Base-by-base conservation (phyloP, 2,797 vertebrate genomes). In the Sus cebifrons region DNA sequence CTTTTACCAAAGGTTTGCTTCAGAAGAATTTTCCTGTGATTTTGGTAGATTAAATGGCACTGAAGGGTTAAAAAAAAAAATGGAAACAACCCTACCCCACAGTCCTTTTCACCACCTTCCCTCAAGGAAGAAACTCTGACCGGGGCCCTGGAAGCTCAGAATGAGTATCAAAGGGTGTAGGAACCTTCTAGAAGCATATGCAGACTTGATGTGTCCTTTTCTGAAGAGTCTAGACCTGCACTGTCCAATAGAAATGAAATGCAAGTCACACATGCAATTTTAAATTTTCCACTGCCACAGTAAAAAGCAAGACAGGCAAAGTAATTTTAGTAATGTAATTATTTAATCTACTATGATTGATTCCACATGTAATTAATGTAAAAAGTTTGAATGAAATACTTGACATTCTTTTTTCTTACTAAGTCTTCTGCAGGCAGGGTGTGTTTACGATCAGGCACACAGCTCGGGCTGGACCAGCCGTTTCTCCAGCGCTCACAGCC, bases 281-380 rank as follows among this genome's bases (percentile, higher is more conserved):
- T 54, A 40, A 25, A 25, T 75, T 86, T 90, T 71, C 78, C 71
- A 73, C 27, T 49, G 75, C 62, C 56, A 84, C 75, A 49, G 77
- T 93, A 86, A 95, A 77, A 92, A 88, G 20, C 8, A 12, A 94
- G 81, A 75, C 17, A 90, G n/a, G 13, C 74, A 15, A 92, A 58
- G n/a, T 27, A 14, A 62, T 49, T 81, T 56, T 44, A 84, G 56
- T 40, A 70, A 65, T 94, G 70, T 65, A 21, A 62, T 86, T 52
- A 56, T 79, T 95, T 56, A n/a, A 67, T 23, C 36, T 25, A 32
- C 25, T 56, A 44, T 85, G 44, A 49, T 64, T 85, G 27, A 92
- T 58, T 86, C n/a, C 23, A 84, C 49, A 15, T 10, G 36, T 18
- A 62, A 82, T 49, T 60, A 13, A 36, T 56, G 23, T 16, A 32